Evolutionary conservation across 2,888 invertebrate genomes (phyloP), one percentile per base, ranked within the genome.

Genomic region (Cartodere bifasciata): DNA sequence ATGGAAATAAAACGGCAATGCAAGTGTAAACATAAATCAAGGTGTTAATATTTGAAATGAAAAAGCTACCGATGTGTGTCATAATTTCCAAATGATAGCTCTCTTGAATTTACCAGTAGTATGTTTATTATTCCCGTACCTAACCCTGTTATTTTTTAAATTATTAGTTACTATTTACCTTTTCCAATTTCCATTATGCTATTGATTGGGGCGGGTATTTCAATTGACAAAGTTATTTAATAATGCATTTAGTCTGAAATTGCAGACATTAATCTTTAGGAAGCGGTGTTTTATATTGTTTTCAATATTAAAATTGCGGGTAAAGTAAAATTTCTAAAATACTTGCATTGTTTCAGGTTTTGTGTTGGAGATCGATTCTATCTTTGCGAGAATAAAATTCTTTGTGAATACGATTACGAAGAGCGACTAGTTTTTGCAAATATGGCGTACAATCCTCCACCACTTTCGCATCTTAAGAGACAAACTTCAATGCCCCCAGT

Each of bases 291-390:
- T n/a, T n/a, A n/a, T n/a, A n/a, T n/a, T n/a, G n/a, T n/a, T n/a
- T n/a, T n/a, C n/a, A n/a, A n/a, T n/a, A n/a, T n/a, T n/a, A n/a
- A n/a, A n/a, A n/a, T n/a, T n/a, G n/a, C n/a, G n/a, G n/a, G n/a
- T n/a, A n/a, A n/a, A n/a, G n/a, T n/a, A n/a, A n/a, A n/a, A n/a
- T n/a, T n/a, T n/a, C n/a, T n/a, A n/a, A n/a, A n/a, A n/a, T n/a
- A 34, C 32, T 40, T 40, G 30, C 43, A 38, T 52, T 53, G 48
- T 61, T 64, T 7, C 72, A 95, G 95, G 69, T 95, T 94, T 66
- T 95, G 95, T 63, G 92, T 95, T 23, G 95, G 95, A 16, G 95
- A 95, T 62, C 76, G 90, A 42, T 95, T 92, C 64, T 95, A 94
- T 64, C 65, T 95, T 48, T 91, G 90, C 64, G 94, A 94, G 64